Conservation (phyloP, 2,888 invertebrate genomes). For the Amphipyra tragopoginis region DNA sequence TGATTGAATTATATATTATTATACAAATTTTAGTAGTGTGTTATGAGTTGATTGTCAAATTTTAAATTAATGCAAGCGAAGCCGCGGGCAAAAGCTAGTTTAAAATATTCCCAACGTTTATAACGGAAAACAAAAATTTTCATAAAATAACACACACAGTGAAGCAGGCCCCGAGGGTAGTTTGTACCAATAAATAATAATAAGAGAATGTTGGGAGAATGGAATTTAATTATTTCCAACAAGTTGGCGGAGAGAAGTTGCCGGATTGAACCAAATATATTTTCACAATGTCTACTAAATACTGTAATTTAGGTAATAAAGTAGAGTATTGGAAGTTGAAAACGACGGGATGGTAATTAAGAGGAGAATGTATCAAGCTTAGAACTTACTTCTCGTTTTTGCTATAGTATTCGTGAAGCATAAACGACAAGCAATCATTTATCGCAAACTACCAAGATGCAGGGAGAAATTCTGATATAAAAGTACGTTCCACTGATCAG, state of each 20-base stretch:
- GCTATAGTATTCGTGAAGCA: too few species aligned
- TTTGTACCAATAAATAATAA: slow-evolving; percentile 75
- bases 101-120: slow-evolving; percentile 63
- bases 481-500: too few species aligned
- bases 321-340: slow-evolving; percentile 12
- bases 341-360: slow-evolving; percentile 1
- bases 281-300: slow-evolving; percentile 32
- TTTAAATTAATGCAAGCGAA: too few species aligned
- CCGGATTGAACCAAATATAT: slow-evolving; percentile 68
- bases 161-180: slow-evolving; percentile 54
- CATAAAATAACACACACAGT: slow-evolving; percentile 65
- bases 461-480: too few species aligned
- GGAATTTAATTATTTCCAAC: slow-evolving; percentile 80
- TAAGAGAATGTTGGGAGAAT: slow-evolving; percentile 70
- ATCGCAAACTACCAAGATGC: too few species aligned
- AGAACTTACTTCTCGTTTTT: not conserved
- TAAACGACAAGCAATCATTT: too few species aligned
- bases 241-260: slow-evolving; percentile 59
- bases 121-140: slow-evolving; percentile 64
- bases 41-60: too few species aligned
- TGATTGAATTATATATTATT: too few species aligned
- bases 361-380: not conserved
- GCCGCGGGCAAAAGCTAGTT: too few species aligned
- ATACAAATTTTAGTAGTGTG: too few species aligned
- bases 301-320: slow-evolving; percentile 43